Base-by-base conservation (phyloP, 2,888 invertebrate genomes). In the Gisinianus flammeolus region DNA sequence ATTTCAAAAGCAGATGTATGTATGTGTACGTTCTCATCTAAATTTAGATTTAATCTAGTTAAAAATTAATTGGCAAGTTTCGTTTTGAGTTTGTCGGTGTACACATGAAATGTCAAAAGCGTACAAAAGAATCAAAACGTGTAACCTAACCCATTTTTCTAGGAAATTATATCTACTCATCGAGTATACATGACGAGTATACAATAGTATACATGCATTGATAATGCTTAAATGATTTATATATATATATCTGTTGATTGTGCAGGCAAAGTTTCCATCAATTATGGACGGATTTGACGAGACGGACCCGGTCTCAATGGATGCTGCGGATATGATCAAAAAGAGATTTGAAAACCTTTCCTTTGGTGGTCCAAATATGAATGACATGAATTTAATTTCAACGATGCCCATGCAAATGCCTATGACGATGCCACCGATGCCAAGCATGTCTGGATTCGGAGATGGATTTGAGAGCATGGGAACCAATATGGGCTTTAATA, bases 251-350 rank as follows among this genome's bases (percentile, higher is more conserved):
- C 12, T 24, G 8, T 6, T 62, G 8, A 24, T 52, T 35, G 33
- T 35, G 22, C 44, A 70, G 69, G 26, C 69, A 70, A 62, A 24
- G 24, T 72, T 72, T 31, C 71, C 71, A 22, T 72, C 58, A 31
- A 72, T 72, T 22, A 72, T 72, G 71, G 71, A 58, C 24, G 71
- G 33, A 3, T 72, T 72, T 72, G 71, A 54, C 31, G 71, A 72
- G 10, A 26, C 10, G 22, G 62, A 26, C 24, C 24, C 4, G 4
- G 62, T 10, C 24, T 10, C 6, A 12, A n/a, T 6, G 19, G 56
- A 56, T 56, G 10, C 62, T 62, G 26, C 62, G 24, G 62, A 62
- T 10, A 3, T 10, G 26, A 72, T 72, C 28, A 72, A 72, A 56
- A 72, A 58, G 58, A 56, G 31, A 33, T 72, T 72, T 30, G 71